Evolutionary conservation across 2,888 invertebrate species (phyloP), one percentile per base, ranked within the genome.

Genomic region (Celastrina argiolus): DNA sequence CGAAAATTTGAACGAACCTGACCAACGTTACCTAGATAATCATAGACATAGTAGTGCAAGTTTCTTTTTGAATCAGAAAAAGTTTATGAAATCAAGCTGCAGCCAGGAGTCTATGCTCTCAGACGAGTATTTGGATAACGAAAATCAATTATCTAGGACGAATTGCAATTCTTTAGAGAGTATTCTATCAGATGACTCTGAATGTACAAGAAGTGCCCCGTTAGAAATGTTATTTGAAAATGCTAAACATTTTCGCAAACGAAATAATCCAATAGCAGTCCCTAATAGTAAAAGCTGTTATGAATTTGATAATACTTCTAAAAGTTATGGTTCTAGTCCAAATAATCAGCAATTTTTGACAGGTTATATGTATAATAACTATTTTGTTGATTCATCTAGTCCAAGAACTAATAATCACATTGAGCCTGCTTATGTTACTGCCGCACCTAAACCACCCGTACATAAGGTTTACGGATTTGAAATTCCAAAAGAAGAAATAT

Each of bases 161-260:
- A 95, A 94, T 76, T 95, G 95, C 76, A 95, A 95, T 75, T 96
- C 96, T 67, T 92, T 96, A 75, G 96, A 96, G 78, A 96, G 96
- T 75, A 94, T 97, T 5, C 80, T 96, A 0, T 96, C 96, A 0
- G 96, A 96, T 79, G 96, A 96, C 71, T 95, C 95, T 0, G 95
- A 95, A 74, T 92, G 93, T 72, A 96, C 95, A 6, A 95, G 95
- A 81, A 95, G 95, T 66, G 96, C 96, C 0, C 96, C 96, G 0
- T 79, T 96, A 41, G 96, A 96, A 81, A 93, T 94, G 79, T 80
- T 95, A 0, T 95, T 95, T 69, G 93, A 93, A 75, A 92, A 92
- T 0, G 87, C 93, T 4, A 84, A 89, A 65, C 88, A 88, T 26
- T 89, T 89, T 18, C 85, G 84, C 64, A 81, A 81, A 7, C 85